Base-by-base conservation (phyloP, 2,888 invertebrate genomes). In the Poecilobothrus nobilitatus region DNA sequence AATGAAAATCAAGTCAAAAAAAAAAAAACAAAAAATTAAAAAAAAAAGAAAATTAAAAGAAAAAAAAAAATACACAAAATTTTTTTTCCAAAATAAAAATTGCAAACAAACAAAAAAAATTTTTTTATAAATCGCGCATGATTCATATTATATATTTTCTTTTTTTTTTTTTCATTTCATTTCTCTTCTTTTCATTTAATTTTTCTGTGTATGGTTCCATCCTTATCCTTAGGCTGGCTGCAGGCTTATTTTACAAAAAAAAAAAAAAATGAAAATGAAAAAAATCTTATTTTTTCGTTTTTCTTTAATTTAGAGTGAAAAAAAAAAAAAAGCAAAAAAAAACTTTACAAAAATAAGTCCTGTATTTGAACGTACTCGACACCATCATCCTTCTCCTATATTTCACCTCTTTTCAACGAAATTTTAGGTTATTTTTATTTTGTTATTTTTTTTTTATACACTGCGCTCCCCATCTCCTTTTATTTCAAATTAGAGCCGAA, bases 211-310 rank as follows among this genome's bases (percentile, higher is more conserved):
- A 18, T 53, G 53, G 9, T 41, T 53, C 15, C 53, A 53, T 53
- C 53, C 27, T 53, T 53, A 53, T 53, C 53, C 53, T 53, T 53
- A 53, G 53, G 53, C 53, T 53, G 53, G 53, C 53, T 53, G 53
- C 53, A 53, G 53, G 53, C 53, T 53, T 53, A 53, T 53, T 53
- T 53, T 53, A 53, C 15, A 53, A 53, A 53, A 53, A 18, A 53
- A 53, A 53, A 53, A 37, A 37, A 37, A 37, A 53, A 53, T 18
- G 18, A 53, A 53, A 53, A 53, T 15, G n/a, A 53, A 53, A 53
- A 53, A 53, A 53, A 53, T 53, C 53, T 53, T 53, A 53, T 53
- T 53, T 18, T 53, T 53, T 53, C 15, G 2, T 53, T 53, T 53
- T 53, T 18, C 18, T 53, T 53, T 53, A 53, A 53, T 53, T 53